Evolutionary conservation across 2,113 vertebrate genomes (phyloP).

Genomic region (Pedetes capensis): DNA sequence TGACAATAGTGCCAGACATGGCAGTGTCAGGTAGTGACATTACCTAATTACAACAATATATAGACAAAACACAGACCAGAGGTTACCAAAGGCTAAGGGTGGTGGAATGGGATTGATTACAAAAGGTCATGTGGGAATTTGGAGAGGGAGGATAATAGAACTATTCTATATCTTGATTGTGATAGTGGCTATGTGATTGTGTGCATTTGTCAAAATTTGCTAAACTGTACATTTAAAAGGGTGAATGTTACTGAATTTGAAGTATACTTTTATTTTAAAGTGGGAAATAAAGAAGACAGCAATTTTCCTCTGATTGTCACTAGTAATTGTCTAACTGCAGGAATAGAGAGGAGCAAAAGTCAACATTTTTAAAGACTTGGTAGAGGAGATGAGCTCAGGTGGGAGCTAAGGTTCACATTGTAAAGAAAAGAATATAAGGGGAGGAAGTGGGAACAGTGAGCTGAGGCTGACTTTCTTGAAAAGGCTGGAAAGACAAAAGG

Average conservation of each 20-base stretch:
- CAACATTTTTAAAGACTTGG: not conserved
- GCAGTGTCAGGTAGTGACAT: no score
- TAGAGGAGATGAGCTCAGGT: not conserved
- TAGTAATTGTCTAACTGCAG: not conserved
- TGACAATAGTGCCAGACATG: no score
- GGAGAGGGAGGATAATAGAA: not conserved
- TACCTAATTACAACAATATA: no score
- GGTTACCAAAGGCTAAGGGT: not conserved
- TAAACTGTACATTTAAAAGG: not conserved
- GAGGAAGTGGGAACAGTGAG: not conserved
- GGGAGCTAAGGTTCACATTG: not conserved
- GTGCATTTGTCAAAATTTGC: not conserved
- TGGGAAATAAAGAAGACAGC: not conserved
- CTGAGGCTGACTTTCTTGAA: not conserved
- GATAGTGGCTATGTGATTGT: not conserved
- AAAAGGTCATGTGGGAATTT: not conserved
- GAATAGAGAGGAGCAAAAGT: not conserved
- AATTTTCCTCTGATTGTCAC: not conserved
- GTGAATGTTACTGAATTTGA: not conserved
- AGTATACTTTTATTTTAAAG: slow-evolving; percentile 35
- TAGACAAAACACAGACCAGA: no score
- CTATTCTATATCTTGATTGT: not conserved
- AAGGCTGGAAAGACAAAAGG: not conserved
- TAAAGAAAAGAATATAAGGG: not conserved
- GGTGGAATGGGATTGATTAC: not conserved